Evolutionary conservation across 2,797 vertebrate genomes (phyloP).

Genomic region (Sphaeramia orbicularis): DNA sequence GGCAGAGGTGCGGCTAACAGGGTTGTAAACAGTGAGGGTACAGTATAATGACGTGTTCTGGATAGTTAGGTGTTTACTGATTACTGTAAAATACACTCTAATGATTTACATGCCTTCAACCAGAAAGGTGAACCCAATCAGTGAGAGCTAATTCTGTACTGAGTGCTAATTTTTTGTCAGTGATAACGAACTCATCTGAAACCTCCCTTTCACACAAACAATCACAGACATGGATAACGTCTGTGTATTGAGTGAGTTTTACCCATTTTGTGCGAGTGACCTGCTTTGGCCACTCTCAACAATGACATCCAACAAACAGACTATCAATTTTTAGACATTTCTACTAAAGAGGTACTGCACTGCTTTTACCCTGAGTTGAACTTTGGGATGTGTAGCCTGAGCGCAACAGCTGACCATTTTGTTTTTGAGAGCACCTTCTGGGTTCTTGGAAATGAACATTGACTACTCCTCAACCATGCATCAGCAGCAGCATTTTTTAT

Average conservation of each 20-base stretch:
- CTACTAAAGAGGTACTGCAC: not conserved
- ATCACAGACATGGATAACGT: not conserved
- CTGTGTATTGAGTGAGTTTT: too few relatives aligned
- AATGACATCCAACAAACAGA: too few relatives aligned
- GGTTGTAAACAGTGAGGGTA: too few relatives aligned
- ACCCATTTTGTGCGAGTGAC: too few relatives aligned
- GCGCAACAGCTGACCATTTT: not conserved
- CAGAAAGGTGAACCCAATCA: constrained; percentile 49
- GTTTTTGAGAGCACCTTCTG: not conserved
- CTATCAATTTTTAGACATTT: too few relatives aligned
- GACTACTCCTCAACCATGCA: not conserved
- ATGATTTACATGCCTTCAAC: constrained; percentile 38
- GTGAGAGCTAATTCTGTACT: not conserved
- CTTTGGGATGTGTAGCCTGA: constrained; percentile 18
- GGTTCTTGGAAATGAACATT: constrained; percentile 9
- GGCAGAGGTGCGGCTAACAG: too few relatives aligned
- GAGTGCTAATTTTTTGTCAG: constrained; percentile 4
- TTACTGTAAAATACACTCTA: too few relatives aligned
- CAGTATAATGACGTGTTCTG: too few relatives aligned
- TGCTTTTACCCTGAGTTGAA: constrained; percentile 24
- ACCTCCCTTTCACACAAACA: not conserved
- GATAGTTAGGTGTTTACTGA: too few relatives aligned
- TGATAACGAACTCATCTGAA: constrained; percentile 16
- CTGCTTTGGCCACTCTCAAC: too few relatives aligned
- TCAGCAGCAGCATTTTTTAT: not conserved